A percentile compares a stretch with the other conserved stretches of the same genome.
phyloP scores from a whole-genome alignment of 2,113 vertebrate species.

The Microcebus griseorufus region DNA sequence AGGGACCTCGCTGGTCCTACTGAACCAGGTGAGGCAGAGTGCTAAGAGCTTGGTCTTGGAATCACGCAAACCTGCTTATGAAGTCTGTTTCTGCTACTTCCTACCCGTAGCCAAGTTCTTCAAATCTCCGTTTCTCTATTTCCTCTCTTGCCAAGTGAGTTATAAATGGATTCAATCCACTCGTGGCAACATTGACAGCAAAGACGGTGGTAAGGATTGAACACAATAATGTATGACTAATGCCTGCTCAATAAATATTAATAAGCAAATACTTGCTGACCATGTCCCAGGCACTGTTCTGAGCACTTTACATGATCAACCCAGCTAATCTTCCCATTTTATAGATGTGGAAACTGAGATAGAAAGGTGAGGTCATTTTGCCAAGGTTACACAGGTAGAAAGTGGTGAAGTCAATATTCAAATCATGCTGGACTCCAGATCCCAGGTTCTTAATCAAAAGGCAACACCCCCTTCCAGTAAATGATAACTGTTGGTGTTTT shows the following conservation, averaged over 20 bases:
- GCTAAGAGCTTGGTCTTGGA: background rate
- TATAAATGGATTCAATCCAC: background rate
- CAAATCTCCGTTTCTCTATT: background rate
- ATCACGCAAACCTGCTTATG: background rate
- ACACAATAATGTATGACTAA: accelerated
- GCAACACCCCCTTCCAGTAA: background rate
- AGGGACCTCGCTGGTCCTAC: background rate
- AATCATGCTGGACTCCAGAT: background rate
- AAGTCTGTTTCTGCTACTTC: accelerated
- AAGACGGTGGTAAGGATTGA: background rate
- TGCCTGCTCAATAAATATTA: background rate
- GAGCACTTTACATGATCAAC: background rate
- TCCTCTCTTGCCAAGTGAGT: background rate
- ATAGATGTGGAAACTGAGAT: background rate
- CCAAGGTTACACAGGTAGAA: background rate
- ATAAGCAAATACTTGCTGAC: background rate
- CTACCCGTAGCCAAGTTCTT: background rate
- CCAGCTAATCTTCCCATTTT: background rate
- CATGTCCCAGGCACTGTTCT: accelerated
- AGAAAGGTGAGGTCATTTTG: background rate
- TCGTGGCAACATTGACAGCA: background rate
- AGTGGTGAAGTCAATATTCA: background rate
- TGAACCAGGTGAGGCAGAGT: background rate
- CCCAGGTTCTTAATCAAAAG: background rate
- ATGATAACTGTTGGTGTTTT: background rate